Conservation (phyloP, 64 coral and sea anemone species). For the Cladopsammia gracilis region DNA sequence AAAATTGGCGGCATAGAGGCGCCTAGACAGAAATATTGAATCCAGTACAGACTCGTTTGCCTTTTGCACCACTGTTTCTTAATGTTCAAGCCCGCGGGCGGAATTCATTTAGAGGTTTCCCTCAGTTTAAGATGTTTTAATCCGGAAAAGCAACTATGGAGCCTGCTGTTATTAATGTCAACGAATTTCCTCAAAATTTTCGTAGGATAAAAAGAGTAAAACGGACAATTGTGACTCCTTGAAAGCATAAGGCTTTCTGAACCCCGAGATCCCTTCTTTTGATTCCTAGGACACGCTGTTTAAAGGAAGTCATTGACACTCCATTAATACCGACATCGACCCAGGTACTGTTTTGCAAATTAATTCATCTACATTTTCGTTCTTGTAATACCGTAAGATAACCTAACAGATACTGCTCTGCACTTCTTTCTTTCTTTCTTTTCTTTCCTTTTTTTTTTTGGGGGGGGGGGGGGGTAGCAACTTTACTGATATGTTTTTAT, state of each 20-base stretch:
- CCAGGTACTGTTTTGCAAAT: slow-evolving; percentile 14
- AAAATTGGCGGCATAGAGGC: neutral
- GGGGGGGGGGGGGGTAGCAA: neutral
- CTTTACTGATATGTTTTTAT: neutral
- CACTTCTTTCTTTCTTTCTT: too few species aligned
- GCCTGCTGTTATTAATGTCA: neutral
- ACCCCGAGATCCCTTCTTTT: too few species aligned
- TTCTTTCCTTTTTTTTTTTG: neutral
- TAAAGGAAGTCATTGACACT: neutral
- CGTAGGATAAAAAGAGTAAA: too few species aligned
- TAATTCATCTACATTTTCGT: neutral
- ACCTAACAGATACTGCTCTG: neutral
- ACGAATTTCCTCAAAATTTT: neutral
- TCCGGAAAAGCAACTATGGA: too few species aligned
- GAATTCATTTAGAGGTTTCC: neutral
- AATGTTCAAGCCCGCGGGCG: neutral
- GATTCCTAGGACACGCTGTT: neutral
- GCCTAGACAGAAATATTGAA: neutral
- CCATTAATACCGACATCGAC: neutral
- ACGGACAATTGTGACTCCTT: too few species aligned
- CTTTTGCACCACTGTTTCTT: neutral
- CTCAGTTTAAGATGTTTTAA: neutral
- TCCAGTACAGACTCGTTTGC: neutral
- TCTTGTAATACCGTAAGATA: neutral
- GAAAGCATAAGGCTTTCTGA: too few species aligned